Evolutionary conservation across 1,140 invertebrate species (phyloP), one percentile per base, ranked within the genome.

Genomic region (Drosophila santomea): DNA sequence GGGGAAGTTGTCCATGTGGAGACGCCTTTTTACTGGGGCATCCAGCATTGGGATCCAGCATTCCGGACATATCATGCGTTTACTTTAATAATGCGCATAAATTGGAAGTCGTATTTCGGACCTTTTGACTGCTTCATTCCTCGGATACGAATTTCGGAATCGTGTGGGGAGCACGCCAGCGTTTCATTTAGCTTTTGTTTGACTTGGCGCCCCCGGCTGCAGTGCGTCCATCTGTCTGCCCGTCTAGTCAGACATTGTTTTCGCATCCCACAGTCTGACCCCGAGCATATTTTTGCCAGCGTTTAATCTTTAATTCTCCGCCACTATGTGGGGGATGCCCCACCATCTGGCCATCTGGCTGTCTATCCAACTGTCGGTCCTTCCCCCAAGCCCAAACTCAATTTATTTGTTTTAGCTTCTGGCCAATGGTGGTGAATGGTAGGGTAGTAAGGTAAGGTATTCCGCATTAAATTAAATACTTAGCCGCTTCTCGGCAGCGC

Each of bases 291-390:
- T 85, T 85, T 85, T 68, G 78, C 78, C 76, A 75, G 74, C 82
- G 78, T 85, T 85, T 85, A 85, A 85, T 85, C 82, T 85, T 85
- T 86, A 85, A 85, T 85, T 85, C 86, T 78, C 78, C 82, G 78
- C 74, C 72, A 86, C 64, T 54, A 43, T 71, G 50, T 64, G 57
- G 45, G 56, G 56, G 23, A 41, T 39, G 17, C 35, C 38, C 38
- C 57, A 15, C 25, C 39, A 10, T 1, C 78, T 83, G 82, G 56
- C 25, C 39, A 10, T 1, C 78, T 83, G 82, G 56, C 78, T 86
- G 68, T 84, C 81, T 85, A 73, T 85, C 77, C 67, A 74, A 77
- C 72, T 84, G 78, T 84, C 78, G 58, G 59, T 36, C 28, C 28
- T 12, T 39, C 38, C 23, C 28, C 15, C 25, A 39, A 45, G 14